Percentiles rank a stretch among this genome's conserved stretches.
Conservation (phyloP, 2,888 invertebrate genomes). For the Tolmerus cingulatus region DNA sequence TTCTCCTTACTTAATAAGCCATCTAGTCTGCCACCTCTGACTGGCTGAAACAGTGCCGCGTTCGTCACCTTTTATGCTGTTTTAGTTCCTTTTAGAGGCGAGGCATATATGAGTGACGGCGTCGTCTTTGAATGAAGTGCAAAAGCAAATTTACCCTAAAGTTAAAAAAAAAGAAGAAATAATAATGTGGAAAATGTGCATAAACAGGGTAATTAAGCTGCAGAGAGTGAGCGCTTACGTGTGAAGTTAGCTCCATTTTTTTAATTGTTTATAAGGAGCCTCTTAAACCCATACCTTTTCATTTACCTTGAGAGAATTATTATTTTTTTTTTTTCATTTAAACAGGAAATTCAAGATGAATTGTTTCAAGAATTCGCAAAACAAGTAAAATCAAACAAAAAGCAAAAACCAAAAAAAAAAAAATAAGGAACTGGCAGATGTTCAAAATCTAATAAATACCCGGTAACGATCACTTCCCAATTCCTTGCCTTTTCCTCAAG, state of each 20-base stretch:
- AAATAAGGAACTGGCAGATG: not conserved
- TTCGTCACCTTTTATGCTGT: conserved; percentile 26
- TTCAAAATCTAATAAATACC: not conserved
- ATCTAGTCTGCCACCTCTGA: not conserved
- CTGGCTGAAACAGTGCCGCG: not conserved
- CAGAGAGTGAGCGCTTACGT: not conserved
- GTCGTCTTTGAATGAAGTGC: conserved; percentile 2
- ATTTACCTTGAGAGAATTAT: not conserved
- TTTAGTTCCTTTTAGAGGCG: not conserved
- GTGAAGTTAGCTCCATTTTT: conserved; percentile 9
- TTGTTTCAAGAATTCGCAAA: not conserved
- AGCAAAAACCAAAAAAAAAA: not conserved
- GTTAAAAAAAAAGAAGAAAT: not conserved
- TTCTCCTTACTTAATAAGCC: conserved; percentile 34
- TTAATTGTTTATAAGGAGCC: not conserved
- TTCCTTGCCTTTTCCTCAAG: not conserved
- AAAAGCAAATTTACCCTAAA: conserved; percentile 2
- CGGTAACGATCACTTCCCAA: not conserved
- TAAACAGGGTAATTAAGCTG: not conserved
- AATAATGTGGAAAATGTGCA: not conserved
- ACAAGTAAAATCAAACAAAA: not conserved
- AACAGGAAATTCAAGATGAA: not conserved
- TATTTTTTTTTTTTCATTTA: not conserved
- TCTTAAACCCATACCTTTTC: not conserved
- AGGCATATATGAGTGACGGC: not conserved